Conservation (phyloP, 1,140 invertebrate genomes). For the Cyrtorhinus lividipennis region DNA sequence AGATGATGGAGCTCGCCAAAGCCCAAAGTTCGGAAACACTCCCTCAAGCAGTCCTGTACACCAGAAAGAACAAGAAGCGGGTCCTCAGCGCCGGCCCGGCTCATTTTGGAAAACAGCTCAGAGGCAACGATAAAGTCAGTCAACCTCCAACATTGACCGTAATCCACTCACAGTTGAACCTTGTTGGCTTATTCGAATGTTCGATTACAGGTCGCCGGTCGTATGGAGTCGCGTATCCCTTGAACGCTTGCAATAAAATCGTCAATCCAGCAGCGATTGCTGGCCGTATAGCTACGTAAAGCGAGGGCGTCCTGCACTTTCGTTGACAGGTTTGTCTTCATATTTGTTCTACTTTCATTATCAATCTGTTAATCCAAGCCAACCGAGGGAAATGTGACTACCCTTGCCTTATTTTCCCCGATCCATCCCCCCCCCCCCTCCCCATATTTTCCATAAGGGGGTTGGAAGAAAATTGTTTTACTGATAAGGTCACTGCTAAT, state of each 20-base stretch:
- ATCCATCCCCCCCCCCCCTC: too few relatives aligned
- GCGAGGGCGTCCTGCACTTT: slow-evolving; percentile 88
- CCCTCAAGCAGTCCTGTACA: slow-evolving; percentile 26
- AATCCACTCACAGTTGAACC: too few relatives aligned
- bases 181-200: not conserved
- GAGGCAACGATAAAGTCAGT: slow-evolving; percentile 36
- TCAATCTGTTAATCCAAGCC: too few relatives aligned
- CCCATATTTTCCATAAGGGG: too few relatives aligned
- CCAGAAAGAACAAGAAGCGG: slow-evolving; percentile 27
- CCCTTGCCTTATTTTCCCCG: too few relatives aligned
- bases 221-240: slow-evolving; percentile 50
- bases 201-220: slow-evolving; percentile 42
- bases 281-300: slow-evolving; percentile 65
- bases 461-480: too few relatives aligned
- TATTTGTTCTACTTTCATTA: too few relatives aligned
- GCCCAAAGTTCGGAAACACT: slow-evolving; percentile 37
- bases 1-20: slow-evolving; percentile 86
- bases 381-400: too few relatives aligned
- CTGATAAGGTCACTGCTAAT: too few relatives aligned
- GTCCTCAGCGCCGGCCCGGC: slow-evolving; percentile 67
- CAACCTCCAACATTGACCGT: too few relatives aligned
- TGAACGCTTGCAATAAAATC: slow-evolving; percentile 50
- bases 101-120: slow-evolving; percentile 73
- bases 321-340: slow-evolving; percentile 62
- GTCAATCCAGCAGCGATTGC: slow-evolving; percentile 43